Conservation (phyloP, 2,113 vertebrate genomes). For the Cephalopterus ornatus region DNA sequence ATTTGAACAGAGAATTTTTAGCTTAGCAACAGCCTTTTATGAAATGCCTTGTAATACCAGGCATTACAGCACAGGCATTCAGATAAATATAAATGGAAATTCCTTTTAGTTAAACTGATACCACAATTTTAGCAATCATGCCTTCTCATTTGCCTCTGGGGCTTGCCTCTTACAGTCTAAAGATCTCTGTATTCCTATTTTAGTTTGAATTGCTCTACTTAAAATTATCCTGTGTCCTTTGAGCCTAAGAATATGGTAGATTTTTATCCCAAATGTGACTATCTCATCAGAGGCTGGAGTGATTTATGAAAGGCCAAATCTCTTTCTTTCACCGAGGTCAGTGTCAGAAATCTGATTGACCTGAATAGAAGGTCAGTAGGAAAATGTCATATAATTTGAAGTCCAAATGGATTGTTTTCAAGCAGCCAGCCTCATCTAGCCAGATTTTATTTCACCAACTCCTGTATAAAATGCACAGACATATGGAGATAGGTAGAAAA, state of each 20-base stretch:
- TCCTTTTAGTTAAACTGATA: constrained; percentile 30
- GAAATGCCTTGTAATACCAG: neutral
- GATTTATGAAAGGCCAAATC: neutral
- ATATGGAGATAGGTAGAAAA: neutral
- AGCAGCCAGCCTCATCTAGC: neutral
- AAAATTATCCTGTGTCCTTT: constrained; percentile 10
- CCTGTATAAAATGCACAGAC: neutral
- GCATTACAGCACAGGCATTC: constrained; percentile 6
- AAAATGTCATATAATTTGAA: neutral
- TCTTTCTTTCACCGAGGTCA: neutral
- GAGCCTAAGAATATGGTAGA: neutral
- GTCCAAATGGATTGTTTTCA: neutral
- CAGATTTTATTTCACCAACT: neutral
- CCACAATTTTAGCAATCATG: neutral
- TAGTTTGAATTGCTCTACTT: neutral
- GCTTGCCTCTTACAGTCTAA: neutral
- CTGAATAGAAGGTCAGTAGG: neutral
- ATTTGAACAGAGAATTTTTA: constrained; percentile 27
- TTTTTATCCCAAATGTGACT: neutral
- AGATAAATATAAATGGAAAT: constrained; percentile 46
- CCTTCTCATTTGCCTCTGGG: constrained; percentile 43
- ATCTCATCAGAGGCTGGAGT: neutral
- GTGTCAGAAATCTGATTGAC: neutral
- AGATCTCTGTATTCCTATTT: constrained; percentile 23
- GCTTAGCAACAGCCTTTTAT: neutral